Evolutionary conservation across 2,113 vertebrate genomes (phyloP).

Genomic region (Coracopsis vasa): DNA sequence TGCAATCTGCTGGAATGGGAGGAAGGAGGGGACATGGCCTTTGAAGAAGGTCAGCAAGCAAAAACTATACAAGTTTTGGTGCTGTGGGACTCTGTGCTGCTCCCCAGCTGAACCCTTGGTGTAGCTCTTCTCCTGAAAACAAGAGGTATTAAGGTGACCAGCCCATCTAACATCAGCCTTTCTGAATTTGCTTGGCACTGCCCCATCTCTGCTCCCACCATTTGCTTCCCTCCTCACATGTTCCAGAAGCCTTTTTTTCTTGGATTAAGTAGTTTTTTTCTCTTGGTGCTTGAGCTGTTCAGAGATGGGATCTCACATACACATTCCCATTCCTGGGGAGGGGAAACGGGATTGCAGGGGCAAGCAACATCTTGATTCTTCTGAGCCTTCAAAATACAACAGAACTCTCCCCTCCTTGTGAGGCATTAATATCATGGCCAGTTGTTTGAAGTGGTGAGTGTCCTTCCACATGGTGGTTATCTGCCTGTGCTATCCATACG

Average conservation of each 20-base stretch:
- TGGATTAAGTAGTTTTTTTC: background rate
- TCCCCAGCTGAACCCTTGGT: background rate
- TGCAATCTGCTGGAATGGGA: background rate
- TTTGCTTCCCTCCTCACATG: background rate
- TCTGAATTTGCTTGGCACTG: background rate
- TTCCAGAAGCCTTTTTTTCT: background rate
- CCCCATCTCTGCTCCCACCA: background rate
- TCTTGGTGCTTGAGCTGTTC: background rate
- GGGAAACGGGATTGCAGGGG: background rate
- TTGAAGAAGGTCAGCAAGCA: background rate
- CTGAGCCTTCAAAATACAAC: background rate
- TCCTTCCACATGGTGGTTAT: background rate
- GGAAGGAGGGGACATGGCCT: background rate
- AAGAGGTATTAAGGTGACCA: background rate
- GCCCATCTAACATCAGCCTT: background rate
- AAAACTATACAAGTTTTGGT: background rate
- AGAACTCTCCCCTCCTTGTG: background rate
- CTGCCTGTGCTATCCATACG: background rate
- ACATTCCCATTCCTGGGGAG: background rate
- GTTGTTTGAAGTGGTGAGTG: background rate
- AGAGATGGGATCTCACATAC: background rate
- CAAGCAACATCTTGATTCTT: background rate
- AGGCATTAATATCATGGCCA: background rate
- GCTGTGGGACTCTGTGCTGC: background rate
- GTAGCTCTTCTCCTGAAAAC: background rate